A percentile compares a stretch with the other conserved stretches of the same genome.
Conservation (phyloP, 2,888 invertebrate species). For the Macrosiphum euphorbiae region DNA sequence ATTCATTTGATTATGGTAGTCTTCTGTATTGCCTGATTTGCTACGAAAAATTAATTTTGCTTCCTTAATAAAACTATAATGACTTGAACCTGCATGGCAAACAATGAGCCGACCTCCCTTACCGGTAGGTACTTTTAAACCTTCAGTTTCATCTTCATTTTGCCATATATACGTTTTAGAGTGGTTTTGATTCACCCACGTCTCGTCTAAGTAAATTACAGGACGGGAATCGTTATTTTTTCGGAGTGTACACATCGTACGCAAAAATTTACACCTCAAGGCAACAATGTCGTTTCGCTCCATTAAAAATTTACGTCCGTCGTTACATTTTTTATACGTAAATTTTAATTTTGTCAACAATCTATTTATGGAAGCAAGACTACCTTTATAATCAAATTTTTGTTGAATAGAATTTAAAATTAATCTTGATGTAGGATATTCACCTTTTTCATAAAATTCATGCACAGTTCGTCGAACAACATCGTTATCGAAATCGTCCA, state of each 20-base stretch:
- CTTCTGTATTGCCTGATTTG: too few relatives aligned
- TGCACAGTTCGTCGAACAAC: constrained; percentile 26
- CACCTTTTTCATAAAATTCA: constrained; percentile 47
- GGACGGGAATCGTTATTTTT: constrained; percentile 44
- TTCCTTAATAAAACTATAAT: too few relatives aligned
- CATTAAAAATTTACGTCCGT: constrained; percentile 46
- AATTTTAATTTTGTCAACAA: constrained; percentile 14
- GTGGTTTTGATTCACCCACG: not conserved
- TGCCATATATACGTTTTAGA: constrained; percentile 18
- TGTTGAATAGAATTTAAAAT: constrained; percentile 28
- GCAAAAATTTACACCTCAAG: constrained; percentile 21
- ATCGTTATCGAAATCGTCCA: too few relatives aligned
- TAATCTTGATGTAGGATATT: constrained; percentile 40
- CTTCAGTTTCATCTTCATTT: too few relatives aligned
- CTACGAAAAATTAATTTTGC: too few relatives aligned
- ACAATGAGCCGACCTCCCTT: too few relatives aligned
- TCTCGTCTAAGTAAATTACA: constrained; percentile 43
- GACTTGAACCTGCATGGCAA: too few relatives aligned
- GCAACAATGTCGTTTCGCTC: constrained; percentile 42
- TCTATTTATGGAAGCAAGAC: constrained; percentile 14
- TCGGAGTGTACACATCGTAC: constrained; percentile 32
- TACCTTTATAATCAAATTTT: constrained; percentile 13
- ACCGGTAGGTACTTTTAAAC: too few relatives aligned
- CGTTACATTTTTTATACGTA: constrained; percentile 25
- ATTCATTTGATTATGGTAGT: too few relatives aligned